Conservation (phyloP, 2,888 invertebrate species). For the Pyrrhosoma nymphula region DNA sequence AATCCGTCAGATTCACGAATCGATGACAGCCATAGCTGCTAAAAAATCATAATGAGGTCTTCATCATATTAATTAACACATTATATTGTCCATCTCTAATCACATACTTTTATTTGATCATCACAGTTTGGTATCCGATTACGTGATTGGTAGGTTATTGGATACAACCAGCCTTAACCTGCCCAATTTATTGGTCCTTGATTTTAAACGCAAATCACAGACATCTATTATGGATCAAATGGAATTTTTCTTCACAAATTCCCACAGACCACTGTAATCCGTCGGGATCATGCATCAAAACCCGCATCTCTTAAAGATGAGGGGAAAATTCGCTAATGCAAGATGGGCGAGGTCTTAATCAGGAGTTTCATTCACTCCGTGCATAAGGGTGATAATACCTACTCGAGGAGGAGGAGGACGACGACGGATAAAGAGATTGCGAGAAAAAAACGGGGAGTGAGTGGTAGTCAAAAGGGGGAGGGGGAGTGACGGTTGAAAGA, state of each 20-base stretch:
- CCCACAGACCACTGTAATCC: not conserved
- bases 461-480: not conserved
- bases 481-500: not conserved
- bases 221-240: not conserved
- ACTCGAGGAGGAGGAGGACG: slow-evolving; percentile 16
- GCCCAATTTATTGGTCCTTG: too few relatives aligned
- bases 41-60: too few relatives aligned
- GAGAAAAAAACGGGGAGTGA: not conserved
- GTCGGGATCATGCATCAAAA: not conserved
- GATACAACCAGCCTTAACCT: too few relatives aligned
- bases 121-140: too few relatives aligned
- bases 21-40: too few relatives aligned
- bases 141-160: too few relatives aligned
- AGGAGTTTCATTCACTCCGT: not conserved
- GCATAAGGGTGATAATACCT: not conserved
- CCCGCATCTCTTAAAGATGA: not conserved
- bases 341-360: not conserved
- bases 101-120: too few relatives aligned
- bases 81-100: too few relatives aligned
- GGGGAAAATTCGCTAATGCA: not conserved
- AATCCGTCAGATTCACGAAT: too few relatives aligned
- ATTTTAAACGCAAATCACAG: too few relatives aligned
- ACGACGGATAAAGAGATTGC: not conserved
- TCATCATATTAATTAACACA: too few relatives aligned
- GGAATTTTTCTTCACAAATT: not conserved